phyloP scores from a whole-genome alignment of 2,888 invertebrate genomes.

The Troides aeacus region DNA sequence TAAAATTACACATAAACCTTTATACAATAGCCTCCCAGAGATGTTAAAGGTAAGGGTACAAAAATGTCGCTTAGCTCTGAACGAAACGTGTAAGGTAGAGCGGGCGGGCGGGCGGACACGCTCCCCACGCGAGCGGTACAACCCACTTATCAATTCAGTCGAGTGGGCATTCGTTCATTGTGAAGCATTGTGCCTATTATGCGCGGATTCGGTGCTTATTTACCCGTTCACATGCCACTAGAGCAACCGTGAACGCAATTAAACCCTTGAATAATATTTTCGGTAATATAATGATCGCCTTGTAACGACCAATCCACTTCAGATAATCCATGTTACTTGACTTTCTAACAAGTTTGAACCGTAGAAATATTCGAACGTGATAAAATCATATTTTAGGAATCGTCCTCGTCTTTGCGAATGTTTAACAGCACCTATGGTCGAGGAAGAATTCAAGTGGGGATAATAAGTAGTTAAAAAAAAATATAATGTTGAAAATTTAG shows the following conservation, averaged over 20 bases:
- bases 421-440: no score
- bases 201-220: slow-evolving; percentile 67
- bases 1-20: not conserved
- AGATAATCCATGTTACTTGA: not conserved
- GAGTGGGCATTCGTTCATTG: slow-evolving; percentile 77
- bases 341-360: not conserved
- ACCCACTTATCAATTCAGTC: slow-evolving; percentile 79
- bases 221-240: slow-evolving; percentile 63
- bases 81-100: slow-evolving; percentile 16
- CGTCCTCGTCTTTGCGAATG: no score
- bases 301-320: slow-evolving; percentile 13
- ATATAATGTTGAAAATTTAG: no score
- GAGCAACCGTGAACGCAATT: slow-evolving; percentile 31
- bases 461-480: no score
- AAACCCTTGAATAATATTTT: slow-evolving; percentile 31
- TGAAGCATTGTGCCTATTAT: slow-evolving; percentile 73
- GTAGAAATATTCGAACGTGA: not conserved
- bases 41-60: slow-evolving; percentile 9
- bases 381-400: no score
- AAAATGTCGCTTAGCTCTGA: slow-evolving; percentile 3
- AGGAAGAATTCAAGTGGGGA: no score
- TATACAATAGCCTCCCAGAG: slow-evolving; percentile 10
- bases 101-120: slow-evolving; percentile 55
- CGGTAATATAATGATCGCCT: slow-evolving; percentile 12
- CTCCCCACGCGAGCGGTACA: slow-evolving; percentile 58